Evolutionary conservation across 2,888 invertebrate species (phyloP), one percentile per base, ranked within the genome.

Genomic region (Euzophera pinguis): DNA sequence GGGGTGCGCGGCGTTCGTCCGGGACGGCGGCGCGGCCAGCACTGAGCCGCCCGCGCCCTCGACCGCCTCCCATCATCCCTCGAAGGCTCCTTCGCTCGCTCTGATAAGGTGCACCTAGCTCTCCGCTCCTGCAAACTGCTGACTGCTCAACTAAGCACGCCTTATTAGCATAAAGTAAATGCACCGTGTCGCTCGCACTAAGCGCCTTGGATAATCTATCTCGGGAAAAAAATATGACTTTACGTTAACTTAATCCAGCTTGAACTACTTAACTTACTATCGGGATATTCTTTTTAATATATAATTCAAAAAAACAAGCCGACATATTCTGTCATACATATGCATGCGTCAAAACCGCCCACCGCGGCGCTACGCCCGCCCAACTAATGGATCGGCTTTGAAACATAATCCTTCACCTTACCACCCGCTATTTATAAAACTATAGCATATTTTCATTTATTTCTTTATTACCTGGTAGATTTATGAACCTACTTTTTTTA

Each of bases 161-260:
- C 80, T 80, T 78, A 87, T 87, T 87, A 86, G 76, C 86, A 85
- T 88, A 84, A 83, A 81, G 73, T 78, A 79, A 84, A 85, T 83
- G 78, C 79, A 81, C 80, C 82, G 60, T 58, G 58, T 59, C 58
- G 62, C 60, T 55, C 53, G 54, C 61, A 57, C 61, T 62, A 63
- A 63, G 63, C 64, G 59, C 56, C 56, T 55, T 53, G 57, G 60
- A 64, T 58, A 63, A 64, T 56, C 59, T 60, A 59, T 55, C 56
- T 61, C 52, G 58, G 53, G 52, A 64, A 61, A 59, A 62, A 63
- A 53, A 55, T 61, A 57, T 53, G 54, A 50, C 50, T 49, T 42
- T 52, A 34, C 60, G 54, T 60, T 64, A 52, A 59, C 57, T 63
- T 63, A 63, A 63, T 66, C 63, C 57, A 57, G 53, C 53, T 52